Conservation (phyloP, 2,797 vertebrate genomes). For the Danio tinwini region DNA sequence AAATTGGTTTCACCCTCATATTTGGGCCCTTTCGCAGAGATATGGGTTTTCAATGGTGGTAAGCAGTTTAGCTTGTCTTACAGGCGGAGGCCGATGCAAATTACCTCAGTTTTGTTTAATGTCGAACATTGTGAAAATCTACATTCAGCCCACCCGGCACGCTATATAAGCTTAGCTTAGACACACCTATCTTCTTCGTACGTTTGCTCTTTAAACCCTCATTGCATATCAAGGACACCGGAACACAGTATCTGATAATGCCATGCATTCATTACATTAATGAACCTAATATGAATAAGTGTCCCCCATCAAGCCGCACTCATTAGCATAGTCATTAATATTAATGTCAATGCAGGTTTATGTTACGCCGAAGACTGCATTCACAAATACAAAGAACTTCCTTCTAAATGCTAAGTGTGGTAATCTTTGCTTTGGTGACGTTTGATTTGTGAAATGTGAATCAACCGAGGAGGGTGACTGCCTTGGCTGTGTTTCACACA, state of each 20-base stretch:
- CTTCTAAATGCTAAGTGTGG: conserved; percentile 27
- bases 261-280: conserved; percentile 82
- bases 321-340: conserved; percentile 82
- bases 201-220: conserved; percentile 69
- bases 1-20: conserved; percentile 86
- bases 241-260: conserved; percentile 76
- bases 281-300: conserved; percentile 81
- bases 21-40: conserved; percentile 83
- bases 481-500: conserved; percentile 16
- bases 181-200: conserved; percentile 71
- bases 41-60: conserved; percentile 81
- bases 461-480: conserved; percentile 24
- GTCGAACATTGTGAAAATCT: conserved; percentile 68
- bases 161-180: conserved; percentile 68
- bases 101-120: conserved; percentile 82
- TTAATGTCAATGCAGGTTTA: conserved; percentile 74
- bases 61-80: conserved; percentile 82
- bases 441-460: conserved; percentile 31
- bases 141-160: conserved; percentile 68
- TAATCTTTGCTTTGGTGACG: conserved; percentile 10
- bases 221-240: conserved; percentile 76
- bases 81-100: conserved; percentile 81
- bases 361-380: conserved; percentile 63
- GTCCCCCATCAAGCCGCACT: conserved; percentile 68
- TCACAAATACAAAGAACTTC: conserved; percentile 45